These are phyloP conservation scores for Silurus glanis DNA, from an alignment of 2,113 vertebrate species.

Conservation along the genomic window DNA sequence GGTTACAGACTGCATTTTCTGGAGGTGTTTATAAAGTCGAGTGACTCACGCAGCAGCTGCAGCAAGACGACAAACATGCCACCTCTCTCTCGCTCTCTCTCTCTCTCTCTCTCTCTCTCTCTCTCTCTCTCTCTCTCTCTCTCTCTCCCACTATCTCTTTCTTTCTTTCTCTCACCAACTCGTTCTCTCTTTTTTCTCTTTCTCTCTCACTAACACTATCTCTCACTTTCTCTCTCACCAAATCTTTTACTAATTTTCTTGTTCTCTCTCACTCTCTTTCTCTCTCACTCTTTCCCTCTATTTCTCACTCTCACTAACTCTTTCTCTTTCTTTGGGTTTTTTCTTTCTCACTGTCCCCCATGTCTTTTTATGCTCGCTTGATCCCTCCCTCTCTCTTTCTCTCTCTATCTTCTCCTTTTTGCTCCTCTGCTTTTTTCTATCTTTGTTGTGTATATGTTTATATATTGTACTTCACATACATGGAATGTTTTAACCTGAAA, in stretches of 20 bases:
- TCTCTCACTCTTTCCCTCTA: no score
- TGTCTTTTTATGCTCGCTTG: background rate
- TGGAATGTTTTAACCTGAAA: background rate
- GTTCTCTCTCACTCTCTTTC: no score
- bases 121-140: background rate
- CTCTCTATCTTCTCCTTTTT: background rate
- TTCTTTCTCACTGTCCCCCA: background rate
- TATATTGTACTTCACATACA: background rate
- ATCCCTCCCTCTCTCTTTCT: background rate
- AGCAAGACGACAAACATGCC: background rate
- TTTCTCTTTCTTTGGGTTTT: no score
- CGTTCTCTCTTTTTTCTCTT: background rate
- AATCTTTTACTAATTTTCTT: no score
- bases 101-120: background rate
- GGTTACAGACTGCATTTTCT: background rate
- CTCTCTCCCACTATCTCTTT: background rate
- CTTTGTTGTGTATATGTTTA: no score
- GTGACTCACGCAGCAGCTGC: constrained; percentile 33
- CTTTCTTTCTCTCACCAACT: background rate
- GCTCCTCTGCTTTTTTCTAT: background rate
- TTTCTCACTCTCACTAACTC: no score
- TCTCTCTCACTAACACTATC: background rate
- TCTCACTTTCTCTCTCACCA: no score
- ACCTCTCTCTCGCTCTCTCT: background rate
- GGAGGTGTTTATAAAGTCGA: constrained; percentile 9